A percentile compares a stretch with the other conserved stretches of the same genome.
phyloP scores from a whole-genome alignment of 1,140 invertebrate species.

The Pseudobourletiella spinata region DNA sequence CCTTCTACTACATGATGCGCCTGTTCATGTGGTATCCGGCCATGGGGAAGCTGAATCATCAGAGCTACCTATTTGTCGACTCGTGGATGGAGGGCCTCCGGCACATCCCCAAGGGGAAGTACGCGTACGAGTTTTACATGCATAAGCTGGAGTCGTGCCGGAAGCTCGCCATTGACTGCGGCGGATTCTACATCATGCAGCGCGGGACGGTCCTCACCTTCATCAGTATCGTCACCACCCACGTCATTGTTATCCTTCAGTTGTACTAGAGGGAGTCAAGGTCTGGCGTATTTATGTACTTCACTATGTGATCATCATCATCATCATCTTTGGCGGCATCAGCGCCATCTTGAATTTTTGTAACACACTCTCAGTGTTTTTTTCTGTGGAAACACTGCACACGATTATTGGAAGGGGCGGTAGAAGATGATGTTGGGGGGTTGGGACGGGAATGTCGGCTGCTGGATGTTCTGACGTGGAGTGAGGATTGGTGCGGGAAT shows the following conservation, averaged over 20 bases:
- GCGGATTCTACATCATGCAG: slow-evolving; percentile 34
- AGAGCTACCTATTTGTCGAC: slow-evolving; percentile 26
- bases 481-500: too few relatives aligned
- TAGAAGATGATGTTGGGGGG: too few relatives aligned
- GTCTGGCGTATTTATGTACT: too few relatives aligned
- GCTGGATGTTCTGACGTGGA: too few relatives aligned
- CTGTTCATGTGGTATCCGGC: slow-evolving; percentile 34
- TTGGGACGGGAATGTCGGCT: too few relatives aligned
- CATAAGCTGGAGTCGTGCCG: slow-evolving; percentile 34
- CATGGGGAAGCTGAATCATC: slow-evolving; percentile 29
- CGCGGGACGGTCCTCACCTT: slow-evolving; percentile 35
- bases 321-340: too few relatives aligned
- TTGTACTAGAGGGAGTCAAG: too few relatives aligned
- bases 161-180: slow-evolving; percentile 28
- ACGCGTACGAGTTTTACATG: slow-evolving; percentile 35
- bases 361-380: too few relatives aligned
- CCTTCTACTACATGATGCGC: slow-evolving; percentile 26
- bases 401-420: too few relatives aligned
- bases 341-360: too few relatives aligned
- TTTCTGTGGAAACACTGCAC: too few relatives aligned
- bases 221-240: slow-evolving; percentile 33
- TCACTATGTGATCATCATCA: too few relatives aligned
- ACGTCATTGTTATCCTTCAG: slow-evolving; percentile 34
- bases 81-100: slow-evolving; percentile 30
- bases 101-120: slow-evolving; percentile 29